These are phyloP conservation scores for Lasioglossum leucozonium DNA, from an alignment of 2,888 invertebrate species.

Conservation along the genomic window DNA sequence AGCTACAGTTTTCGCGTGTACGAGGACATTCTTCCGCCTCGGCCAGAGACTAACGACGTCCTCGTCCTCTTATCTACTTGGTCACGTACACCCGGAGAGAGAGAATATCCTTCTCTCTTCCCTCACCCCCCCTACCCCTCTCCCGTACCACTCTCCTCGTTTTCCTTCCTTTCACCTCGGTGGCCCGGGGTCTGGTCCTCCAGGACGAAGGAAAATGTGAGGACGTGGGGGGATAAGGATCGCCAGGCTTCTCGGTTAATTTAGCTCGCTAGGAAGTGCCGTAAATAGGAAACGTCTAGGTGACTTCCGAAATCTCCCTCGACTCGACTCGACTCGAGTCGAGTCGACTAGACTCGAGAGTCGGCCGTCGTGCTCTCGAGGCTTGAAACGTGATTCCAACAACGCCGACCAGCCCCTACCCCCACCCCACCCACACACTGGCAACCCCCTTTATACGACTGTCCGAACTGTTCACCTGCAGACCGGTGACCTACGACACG, in stretches of 20 bases:
- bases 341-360: neutral
- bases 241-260: slow-evolving; percentile 80
- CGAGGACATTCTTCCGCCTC: slow-evolving; percentile 80
- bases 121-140: slow-evolving; percentile 18
- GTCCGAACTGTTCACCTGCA: slow-evolving; percentile 6
- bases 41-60: slow-evolving; percentile 82
- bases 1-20: slow-evolving; percentile 80
- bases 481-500: slow-evolving; percentile 59
- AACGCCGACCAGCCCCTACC: neutral
- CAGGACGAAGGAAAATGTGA: slow-evolving; percentile 72
- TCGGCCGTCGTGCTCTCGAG: neutral
- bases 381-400: slow-evolving; percentile 13
- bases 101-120: slow-evolving; percentile 54
- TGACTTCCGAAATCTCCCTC: slow-evolving; percentile 58
- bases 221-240: slow-evolving; percentile 75
- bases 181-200: slow-evolving; percentile 41
- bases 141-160: slow-evolving; percentile 3
- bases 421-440: neutral
- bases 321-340: slow-evolving; percentile 32
- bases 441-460: neutral
- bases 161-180: slow-evolving; percentile 16
- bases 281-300: slow-evolving; percentile 80
- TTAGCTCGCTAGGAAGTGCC: slow-evolving; percentile 79
- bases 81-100: slow-evolving; percentile 75
- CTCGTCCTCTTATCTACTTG: slow-evolving; percentile 81